These are phyloP conservation scores for Rhagologus leucostigma DNA, from an alignment of 2,113 vertebrate genomes.

Conservation along the genomic window DNA sequence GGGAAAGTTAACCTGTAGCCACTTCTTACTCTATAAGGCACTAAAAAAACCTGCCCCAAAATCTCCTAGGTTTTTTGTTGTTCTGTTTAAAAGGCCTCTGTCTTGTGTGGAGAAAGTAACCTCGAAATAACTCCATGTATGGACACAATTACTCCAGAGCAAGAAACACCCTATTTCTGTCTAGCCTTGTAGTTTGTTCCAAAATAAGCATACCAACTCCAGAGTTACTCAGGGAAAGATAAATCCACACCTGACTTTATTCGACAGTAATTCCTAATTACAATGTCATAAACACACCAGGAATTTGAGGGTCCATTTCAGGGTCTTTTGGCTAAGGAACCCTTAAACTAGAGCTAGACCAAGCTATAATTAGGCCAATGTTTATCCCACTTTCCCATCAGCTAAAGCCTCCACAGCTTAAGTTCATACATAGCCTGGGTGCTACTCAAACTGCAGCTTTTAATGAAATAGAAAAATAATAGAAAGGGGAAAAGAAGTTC, in stretches of 20 bases:
- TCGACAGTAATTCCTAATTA: background rate
- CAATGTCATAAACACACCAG: background rate
- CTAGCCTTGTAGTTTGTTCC: background rate
- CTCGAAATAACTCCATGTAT: slow-evolving; percentile 26
- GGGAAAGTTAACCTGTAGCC: background rate
- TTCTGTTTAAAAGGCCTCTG: background rate
- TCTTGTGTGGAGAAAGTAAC: background rate
- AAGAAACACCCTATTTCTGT: background rate
- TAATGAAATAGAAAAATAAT: background rate
- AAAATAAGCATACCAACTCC: background rate
- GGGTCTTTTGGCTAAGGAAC: background rate
- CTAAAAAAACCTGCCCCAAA: background rate
- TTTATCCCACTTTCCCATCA: background rate
- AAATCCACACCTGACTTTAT: background rate
- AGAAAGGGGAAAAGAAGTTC: background rate
- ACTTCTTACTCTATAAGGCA: background rate
- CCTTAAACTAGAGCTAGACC: background rate
- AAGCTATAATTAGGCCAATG: background rate
- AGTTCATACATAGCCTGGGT: background rate
- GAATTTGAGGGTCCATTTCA: background rate
- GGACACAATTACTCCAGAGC: background rate
- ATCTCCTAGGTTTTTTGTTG: background rate
- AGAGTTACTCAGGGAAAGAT: background rate
- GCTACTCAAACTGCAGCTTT: background rate
- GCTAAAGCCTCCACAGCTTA: background rate